Conservation (phyloP, 2,888 invertebrate species). For the Marasmarcha lunaedactyla region DNA sequence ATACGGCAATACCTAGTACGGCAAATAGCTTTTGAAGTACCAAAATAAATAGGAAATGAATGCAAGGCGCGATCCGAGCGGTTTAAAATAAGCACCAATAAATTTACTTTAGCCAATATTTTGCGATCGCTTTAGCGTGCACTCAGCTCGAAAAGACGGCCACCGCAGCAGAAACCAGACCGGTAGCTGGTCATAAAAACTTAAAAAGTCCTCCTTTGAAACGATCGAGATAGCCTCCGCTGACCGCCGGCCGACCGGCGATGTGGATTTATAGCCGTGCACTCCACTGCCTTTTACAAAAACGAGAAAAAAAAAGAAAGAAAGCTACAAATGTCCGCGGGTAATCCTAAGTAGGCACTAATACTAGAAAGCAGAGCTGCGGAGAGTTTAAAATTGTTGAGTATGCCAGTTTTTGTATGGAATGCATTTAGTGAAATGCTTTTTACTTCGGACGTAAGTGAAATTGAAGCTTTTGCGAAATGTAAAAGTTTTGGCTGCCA, state of each 20-base stretch:
- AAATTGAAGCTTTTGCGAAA: too few relatives aligned
- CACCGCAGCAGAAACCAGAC: neutral
- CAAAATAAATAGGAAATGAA: too few relatives aligned
- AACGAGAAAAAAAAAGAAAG: neutral
- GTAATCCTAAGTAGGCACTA: neutral
- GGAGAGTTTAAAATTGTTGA: neutral
- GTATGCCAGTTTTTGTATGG: neutral
- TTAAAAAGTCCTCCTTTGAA: constrained; percentile 1
- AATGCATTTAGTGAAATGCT: too few relatives aligned
- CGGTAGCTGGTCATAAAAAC: constrained; percentile 1
- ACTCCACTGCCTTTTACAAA: neutral
- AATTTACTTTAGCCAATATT: too few relatives aligned
- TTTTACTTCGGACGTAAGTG: too few relatives aligned
- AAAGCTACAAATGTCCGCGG: neutral
- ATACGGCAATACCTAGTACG: too few relatives aligned
- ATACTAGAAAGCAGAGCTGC: neutral
- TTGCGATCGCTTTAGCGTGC: too few relatives aligned
- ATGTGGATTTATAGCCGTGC: neutral
- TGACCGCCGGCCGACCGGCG: constrained; percentile 1
- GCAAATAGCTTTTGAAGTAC: too few relatives aligned
- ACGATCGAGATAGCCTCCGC: constrained; percentile 8
- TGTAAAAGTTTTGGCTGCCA: too few relatives aligned
- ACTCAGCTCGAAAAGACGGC: neutral
- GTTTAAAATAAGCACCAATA: too few relatives aligned
- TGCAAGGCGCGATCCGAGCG: too few relatives aligned